Evolutionary conservation across 2,113 vertebrate genomes (phyloP).

Genomic region (Seriola rivoliana): DNA sequence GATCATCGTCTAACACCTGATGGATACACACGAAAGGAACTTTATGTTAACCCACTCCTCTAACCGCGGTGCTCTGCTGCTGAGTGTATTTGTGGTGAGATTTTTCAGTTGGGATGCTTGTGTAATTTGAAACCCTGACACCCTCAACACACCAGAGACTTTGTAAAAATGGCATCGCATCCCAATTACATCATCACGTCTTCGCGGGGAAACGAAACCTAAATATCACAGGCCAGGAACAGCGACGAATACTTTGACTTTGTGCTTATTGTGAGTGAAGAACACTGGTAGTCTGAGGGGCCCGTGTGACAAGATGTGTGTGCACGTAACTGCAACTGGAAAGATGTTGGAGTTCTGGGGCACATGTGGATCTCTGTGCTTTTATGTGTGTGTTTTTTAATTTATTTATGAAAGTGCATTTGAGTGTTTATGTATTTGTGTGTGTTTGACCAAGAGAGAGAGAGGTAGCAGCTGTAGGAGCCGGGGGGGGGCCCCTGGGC

Average conservation of each 20-base stretch:
- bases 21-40: constrained; percentile 21
- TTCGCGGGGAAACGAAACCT: constrained; percentile 36
- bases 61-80: not conserved
- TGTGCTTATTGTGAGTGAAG: constrained; percentile 32
- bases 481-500: constrained; percentile 37
- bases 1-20: not conserved
- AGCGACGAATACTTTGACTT: constrained; percentile 46
- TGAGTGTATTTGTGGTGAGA: constrained; percentile 23
- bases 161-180: constrained; percentile 44
- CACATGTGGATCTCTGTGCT: constrained; percentile 29
- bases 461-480: constrained; percentile 71
- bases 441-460: constrained; percentile 38
- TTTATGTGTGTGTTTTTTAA: constrained; percentile 6
- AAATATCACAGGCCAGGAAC: constrained; percentile 16
- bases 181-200: constrained; percentile 40
- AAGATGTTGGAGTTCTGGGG: constrained; percentile 12
- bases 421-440: constrained; percentile 39
- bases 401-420: not conserved
- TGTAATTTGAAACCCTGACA: constrained; percentile 14
- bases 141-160: constrained; percentile 25
- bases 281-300: constrained; percentile 8
- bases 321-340: not conserved
- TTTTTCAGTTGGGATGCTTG: constrained; percentile 2
- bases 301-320: constrained; percentile 2
- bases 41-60: constrained; percentile 20